Evolutionary conservation across 2,797 vertebrate species (phyloP).

Genomic region (Rhadinocentrus ornatus): DNA sequence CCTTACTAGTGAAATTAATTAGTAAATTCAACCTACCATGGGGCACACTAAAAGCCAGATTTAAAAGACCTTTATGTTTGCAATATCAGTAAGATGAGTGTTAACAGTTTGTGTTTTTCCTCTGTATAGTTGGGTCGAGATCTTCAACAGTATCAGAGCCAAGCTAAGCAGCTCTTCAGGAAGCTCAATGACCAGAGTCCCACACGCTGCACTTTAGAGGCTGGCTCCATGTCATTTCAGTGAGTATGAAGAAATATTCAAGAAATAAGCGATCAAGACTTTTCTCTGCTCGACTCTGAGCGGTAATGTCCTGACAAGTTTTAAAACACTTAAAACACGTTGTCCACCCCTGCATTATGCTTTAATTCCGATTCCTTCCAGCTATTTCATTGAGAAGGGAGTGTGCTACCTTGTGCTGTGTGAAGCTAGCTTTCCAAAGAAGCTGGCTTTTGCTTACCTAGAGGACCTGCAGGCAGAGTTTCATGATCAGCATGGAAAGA

Average conservation of each 20-base stretch:
- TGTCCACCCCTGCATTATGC: background rate
- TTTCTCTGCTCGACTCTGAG: background rate
- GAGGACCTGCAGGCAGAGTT: constrained; percentile 97
- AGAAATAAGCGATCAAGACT: background rate
- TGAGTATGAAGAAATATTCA: constrained; percentile 78
- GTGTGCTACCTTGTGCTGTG: constrained; percentile 96
- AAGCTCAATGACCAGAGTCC: constrained; percentile 98
- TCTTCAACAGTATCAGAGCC: constrained; percentile 97
- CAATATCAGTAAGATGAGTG: background rate
- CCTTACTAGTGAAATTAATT: constrained; percentile 1
- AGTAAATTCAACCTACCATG: background rate
- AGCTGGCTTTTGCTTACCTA: constrained; percentile 95
- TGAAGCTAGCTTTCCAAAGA: constrained; percentile 96
- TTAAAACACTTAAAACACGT: background rate
- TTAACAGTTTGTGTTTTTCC: constrained; percentile 24
- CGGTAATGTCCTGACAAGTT: background rate
- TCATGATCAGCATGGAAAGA: constrained; percentile 98
- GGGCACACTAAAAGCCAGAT: background rate
- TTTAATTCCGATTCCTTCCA: constrained; percentile 54
- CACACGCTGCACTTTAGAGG: constrained; percentile 95
- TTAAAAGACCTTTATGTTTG: background rate
- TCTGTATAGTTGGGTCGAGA: constrained; percentile 91
- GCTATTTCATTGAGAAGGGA: constrained; percentile 96
- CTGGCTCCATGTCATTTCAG: constrained; percentile 95
- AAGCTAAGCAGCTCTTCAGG: constrained; percentile 97